These are phyloP conservation scores for Macrotis lagotis DNA, from an alignment of 2,113 vertebrate genomes.

Conservation along the genomic window DNA sequence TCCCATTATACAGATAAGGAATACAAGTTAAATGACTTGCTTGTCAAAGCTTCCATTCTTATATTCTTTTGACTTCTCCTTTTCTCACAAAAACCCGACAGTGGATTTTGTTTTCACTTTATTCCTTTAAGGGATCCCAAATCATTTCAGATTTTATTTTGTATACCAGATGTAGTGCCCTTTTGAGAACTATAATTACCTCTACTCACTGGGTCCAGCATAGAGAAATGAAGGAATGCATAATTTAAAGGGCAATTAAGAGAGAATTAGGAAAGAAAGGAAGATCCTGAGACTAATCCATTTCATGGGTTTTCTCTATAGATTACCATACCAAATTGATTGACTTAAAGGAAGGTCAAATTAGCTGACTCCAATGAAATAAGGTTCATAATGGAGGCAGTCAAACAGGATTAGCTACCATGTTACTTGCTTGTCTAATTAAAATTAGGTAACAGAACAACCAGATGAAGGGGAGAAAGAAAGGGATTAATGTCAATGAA, in stretches of 20 bases:
- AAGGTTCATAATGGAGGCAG: slow-evolving; percentile 39
- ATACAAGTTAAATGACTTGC: not conserved
- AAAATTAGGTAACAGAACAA: slow-evolving; percentile 15
- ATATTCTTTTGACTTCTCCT: not conserved
- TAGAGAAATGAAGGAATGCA: slow-evolving; percentile 26
- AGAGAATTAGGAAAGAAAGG: not conserved
- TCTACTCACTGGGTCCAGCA: not conserved
- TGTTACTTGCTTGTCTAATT: slow-evolving; percentile 37
- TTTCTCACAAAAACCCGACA: slow-evolving; percentile 7
- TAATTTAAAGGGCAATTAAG: slow-evolving; percentile 10
- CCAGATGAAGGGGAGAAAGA: slow-evolving; percentile 56
- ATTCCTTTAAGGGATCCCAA: slow-evolving; percentile 11
- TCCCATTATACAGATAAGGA: not conserved
- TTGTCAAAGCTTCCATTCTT: not conserved
- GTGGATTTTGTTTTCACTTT: not conserved
- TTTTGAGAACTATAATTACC: not conserved
- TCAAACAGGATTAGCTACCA: not conserved
- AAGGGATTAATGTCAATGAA: not conserved
- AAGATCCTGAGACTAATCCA: slow-evolving; percentile 12
- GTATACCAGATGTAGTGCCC: not conserved
- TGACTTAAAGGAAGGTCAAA: slow-evolving; percentile 12
- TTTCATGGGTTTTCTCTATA: not conserved
- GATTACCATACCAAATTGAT: not conserved
- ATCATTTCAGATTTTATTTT: not conserved
- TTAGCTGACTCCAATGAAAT: slow-evolving; percentile 3